These are phyloP conservation scores for Takifugu rubripes DNA, from an alignment of 2,797 vertebrate species.

Conservation along the genomic window DNA sequence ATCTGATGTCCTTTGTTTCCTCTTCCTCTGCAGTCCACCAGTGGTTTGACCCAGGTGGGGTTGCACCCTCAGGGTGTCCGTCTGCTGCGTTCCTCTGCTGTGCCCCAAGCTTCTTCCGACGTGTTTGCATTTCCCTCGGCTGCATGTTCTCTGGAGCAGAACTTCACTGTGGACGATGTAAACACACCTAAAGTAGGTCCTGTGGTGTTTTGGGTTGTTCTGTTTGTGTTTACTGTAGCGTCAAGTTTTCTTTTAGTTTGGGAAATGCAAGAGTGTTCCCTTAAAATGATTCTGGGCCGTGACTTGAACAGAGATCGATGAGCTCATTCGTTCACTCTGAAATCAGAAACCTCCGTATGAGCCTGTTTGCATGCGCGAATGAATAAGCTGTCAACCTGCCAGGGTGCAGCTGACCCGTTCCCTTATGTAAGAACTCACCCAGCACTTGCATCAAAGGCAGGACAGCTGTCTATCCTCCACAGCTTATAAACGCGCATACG, in stretches of 20 bases:
- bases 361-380: conserved; percentile 4
- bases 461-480: conserved; percentile 70
- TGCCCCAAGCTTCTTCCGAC: conserved; percentile 81
- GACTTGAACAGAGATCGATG: conserved; percentile 37
- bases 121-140: conserved; percentile 84
- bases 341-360: conserved; percentile 17
- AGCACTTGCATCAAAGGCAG: conserved; percentile 54
- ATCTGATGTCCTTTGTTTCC: conserved; percentile 14
- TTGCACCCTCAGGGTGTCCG: conserved; percentile 81
- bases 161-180: conserved; percentile 92
- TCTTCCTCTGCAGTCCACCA: conserved; percentile 74
- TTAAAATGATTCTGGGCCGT: conserved; percentile 31
- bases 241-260: conserved; percentile 8
- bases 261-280: conserved; percentile 22
- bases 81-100: conserved; percentile 82
- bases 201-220: conserved; percentile 1
- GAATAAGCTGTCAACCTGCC: conserved; percentile 38
- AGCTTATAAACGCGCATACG: conserved; percentile 23
- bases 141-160: conserved; percentile 78
- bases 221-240: background rate
- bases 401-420: conserved; percentile 54
- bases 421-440: conserved; percentile 63
- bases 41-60: conserved; percentile 79
- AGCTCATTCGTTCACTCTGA: conserved; percentile 17
- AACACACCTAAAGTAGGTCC: conserved; percentile 90